Percentiles rank a stretch among this genome's conserved stretches.
Conservation (phyloP, 2,888 invertebrate species). For the Drosophila mulleri region DNA sequence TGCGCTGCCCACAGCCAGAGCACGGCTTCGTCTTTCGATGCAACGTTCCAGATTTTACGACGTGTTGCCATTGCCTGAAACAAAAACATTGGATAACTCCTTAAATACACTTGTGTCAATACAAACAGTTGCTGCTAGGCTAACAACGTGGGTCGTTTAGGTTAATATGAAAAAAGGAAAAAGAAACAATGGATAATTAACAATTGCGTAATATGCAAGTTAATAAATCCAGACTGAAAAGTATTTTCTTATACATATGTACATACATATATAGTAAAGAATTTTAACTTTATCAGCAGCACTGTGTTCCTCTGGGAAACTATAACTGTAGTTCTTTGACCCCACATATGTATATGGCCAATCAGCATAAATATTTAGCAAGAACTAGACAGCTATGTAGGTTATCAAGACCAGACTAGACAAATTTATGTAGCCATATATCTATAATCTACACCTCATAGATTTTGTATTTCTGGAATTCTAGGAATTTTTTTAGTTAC, state of each 20-base stretch:
- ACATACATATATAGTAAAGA: background rate
- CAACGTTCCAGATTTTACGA: conserved; percentile 89
- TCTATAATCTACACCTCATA: background rate
- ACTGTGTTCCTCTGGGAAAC: conserved; percentile 11
- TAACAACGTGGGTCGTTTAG: background rate
- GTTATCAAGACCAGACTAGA: background rate
- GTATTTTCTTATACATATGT: conserved; percentile 1
- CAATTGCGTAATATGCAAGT: conserved; percentile 20
- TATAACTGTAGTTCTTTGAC: conserved; percentile 22
- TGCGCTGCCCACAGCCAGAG: conserved; percentile 98
- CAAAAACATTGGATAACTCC: conserved; percentile 10
- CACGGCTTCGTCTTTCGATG: conserved; percentile 90
- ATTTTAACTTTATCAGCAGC: conserved; percentile 38
- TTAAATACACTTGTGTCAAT: conserved; percentile 33
- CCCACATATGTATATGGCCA: conserved; percentile 4
- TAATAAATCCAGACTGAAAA: conserved; percentile 4
- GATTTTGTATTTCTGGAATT: background rate
- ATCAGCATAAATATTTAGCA: conserved; percentile 15
- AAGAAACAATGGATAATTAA: background rate
- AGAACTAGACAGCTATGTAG: background rate
- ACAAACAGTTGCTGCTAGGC: conserved; percentile 42
- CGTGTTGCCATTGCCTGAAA: conserved; percentile 90
- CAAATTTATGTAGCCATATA: background rate
- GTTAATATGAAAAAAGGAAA: conserved; percentile 4
- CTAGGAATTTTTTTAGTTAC: background rate